These are phyloP conservation scores for Cancer borealis DNA, from an alignment of 2,888 invertebrate genomes.

Conservation along the genomic window DNA sequence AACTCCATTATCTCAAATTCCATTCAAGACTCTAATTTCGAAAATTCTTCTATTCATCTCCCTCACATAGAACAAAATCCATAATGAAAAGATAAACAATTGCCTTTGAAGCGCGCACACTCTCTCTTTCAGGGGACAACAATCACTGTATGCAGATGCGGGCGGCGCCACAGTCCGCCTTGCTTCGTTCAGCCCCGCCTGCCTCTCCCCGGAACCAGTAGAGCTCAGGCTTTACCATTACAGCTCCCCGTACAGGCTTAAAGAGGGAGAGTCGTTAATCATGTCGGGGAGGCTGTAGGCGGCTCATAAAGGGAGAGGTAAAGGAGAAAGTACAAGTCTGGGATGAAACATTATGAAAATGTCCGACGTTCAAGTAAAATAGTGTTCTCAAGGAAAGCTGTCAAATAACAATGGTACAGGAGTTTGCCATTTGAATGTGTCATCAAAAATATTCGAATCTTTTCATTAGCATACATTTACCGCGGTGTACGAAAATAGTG, in stretches of 20 bases:
- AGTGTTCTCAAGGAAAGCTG: conserved; percentile 59
- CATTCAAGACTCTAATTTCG: conserved; percentile 75
- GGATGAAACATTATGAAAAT: conserved; percentile 50
- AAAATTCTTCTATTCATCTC: conserved; percentile 72
- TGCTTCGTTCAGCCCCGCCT: conserved; percentile 47
- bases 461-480: conserved; percentile 72
- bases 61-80: conserved; percentile 75
- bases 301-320: not conserved
- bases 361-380: conserved; percentile 37
- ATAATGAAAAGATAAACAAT: conserved; percentile 73
- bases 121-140: conserved; percentile 71
- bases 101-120: conserved; percentile 72
- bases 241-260: not conserved
- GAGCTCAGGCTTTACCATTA: not conserved
- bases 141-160: conserved; percentile 69
- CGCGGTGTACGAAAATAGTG: conserved; percentile 54
- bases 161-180: not conserved
- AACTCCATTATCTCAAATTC: conserved; percentile 74
- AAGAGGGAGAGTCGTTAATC: not conserved
- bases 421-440: conserved; percentile 75
- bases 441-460: conserved; percentile 73
- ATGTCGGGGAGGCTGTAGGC: not conserved
- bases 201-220: not conserved
- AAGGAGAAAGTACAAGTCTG: not conserved
- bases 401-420: conserved; percentile 71